A percentile compares a stretch with the other conserved stretches of the same genome.
phyloP scores from a whole-genome alignment of 2,113 vertebrate genomes.

The Dascyllus trimaculatus region DNA sequence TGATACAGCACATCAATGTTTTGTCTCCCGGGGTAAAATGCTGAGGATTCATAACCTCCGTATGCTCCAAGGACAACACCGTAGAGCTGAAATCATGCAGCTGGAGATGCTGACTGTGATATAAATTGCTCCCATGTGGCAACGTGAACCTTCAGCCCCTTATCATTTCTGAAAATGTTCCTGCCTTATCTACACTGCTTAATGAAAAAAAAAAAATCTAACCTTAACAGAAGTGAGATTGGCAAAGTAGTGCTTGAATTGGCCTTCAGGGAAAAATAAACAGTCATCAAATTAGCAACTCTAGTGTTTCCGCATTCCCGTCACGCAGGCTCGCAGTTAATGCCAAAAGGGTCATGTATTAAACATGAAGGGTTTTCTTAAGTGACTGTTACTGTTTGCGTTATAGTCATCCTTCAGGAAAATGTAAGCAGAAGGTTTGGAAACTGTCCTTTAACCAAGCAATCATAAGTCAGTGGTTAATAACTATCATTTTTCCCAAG shows the following conservation, averaged over 20 bases:
- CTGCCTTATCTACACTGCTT: slow-evolving; percentile 1
- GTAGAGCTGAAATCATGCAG: slow-evolving; percentile 23
- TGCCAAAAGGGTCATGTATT: background rate
- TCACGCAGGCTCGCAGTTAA: background rate
- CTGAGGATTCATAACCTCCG: slow-evolving; percentile 40
- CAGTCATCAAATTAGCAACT: slow-evolving; percentile 11
- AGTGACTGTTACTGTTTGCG: background rate
- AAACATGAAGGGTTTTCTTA: background rate
- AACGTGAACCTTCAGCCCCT: slow-evolving; percentile 6
- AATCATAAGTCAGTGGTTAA: background rate
- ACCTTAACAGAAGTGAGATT: background rate
- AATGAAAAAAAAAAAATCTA: slow-evolving; percentile 14
- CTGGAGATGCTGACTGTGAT: slow-evolving; percentile 32
- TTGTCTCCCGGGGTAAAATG: slow-evolving; percentile 23
- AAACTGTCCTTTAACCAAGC: background rate
- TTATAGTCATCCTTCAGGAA: background rate
- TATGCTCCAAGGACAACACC: slow-evolving; percentile 33
- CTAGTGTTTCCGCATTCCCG: background rate
- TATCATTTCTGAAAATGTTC: slow-evolving; percentile 32
- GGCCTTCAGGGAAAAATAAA: slow-evolving; percentile 2
- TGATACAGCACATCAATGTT: background rate
- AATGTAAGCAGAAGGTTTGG: background rate
- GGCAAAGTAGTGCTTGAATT: background rate
- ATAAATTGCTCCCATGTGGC: slow-evolving; percentile 37
- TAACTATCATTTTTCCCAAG: too few relatives aligned